Conservation (phyloP, 2,797 vertebrate species). For the Pipistrellus pipistrellus region DNA sequence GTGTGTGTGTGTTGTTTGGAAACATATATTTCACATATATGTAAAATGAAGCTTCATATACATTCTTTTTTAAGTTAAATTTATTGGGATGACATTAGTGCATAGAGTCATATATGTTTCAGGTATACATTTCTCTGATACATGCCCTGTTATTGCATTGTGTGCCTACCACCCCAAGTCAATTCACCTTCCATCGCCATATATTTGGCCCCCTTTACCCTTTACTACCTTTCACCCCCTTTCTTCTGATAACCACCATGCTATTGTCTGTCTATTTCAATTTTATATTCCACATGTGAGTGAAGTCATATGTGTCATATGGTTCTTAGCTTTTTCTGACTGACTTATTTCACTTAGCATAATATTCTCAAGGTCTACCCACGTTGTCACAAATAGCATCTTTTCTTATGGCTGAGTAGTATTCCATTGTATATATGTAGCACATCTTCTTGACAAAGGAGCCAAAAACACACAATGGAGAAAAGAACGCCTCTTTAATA, state of each 20-base stretch:
- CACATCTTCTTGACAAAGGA: not conserved
- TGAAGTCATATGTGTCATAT: not conserved
- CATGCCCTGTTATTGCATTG: not conserved
- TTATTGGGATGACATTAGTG: not conserved
- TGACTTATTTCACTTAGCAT: not conserved
- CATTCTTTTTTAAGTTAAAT: not conserved
- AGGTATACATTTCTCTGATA: not conserved
- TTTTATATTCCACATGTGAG: not conserved
- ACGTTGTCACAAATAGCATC: not conserved
- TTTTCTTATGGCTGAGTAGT: not conserved
- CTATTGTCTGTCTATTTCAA: not conserved
- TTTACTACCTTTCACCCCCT: not conserved
- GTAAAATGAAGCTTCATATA: not conserved
- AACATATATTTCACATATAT: not conserved
- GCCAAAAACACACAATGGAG: not conserved
- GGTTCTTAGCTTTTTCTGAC: not conserved
- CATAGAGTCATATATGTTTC: not conserved
- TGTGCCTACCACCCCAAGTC: not conserved
- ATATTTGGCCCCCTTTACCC: not conserved
- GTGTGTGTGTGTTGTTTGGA: not conserved
- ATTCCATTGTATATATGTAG: not conserved
- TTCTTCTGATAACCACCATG: not conserved
- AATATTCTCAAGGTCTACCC: not conserved
- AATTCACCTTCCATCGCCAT: not conserved
- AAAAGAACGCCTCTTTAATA: not conserved